Conservation (phyloP, 2,888 invertebrate species). For the Cantharis nigra region DNA sequence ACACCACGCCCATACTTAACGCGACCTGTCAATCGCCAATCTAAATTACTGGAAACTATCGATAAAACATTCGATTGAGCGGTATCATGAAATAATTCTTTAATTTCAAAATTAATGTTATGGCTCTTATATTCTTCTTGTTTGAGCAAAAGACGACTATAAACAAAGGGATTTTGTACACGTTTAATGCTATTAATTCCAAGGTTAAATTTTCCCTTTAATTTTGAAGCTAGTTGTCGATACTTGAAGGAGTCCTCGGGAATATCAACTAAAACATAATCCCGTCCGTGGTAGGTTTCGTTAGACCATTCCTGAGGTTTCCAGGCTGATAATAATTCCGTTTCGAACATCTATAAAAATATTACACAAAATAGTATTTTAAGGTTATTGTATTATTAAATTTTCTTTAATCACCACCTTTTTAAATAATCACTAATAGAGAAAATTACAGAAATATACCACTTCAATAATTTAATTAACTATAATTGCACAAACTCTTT, state of each 20-base stretch:
- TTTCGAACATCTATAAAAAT: neutral
- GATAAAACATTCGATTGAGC: conserved; percentile 37
- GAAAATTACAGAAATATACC: neutral
- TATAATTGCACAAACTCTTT: too few relatives aligned
- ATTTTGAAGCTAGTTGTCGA: neutral
- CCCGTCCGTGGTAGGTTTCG: neutral
- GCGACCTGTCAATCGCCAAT: conserved; percentile 41
- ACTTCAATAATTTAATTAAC: neutral
- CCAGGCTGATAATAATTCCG: neutral
- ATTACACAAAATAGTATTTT: neutral
- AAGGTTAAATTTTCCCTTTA: neutral
- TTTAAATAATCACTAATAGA: neutral
- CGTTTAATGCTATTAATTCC: neutral
- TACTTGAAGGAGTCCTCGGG: neutral
- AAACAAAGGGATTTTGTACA: conserved; percentile 41
- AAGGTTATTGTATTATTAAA: neutral
- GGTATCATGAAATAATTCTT: conserved; percentile 43
- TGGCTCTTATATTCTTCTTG: conserved; percentile 38
- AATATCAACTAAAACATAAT: neutral
- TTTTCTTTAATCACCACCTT: neutral
- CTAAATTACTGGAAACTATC: conserved; percentile 43
- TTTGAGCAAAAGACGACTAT: conserved; percentile 39
- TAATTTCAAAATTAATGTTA: conserved; percentile 21
- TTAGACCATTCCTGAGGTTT: neutral
- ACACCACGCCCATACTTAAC: conserved; percentile 46